Conservation (phyloP, 2,888 invertebrate genomes). For the Oligia fasciuncula region DNA sequence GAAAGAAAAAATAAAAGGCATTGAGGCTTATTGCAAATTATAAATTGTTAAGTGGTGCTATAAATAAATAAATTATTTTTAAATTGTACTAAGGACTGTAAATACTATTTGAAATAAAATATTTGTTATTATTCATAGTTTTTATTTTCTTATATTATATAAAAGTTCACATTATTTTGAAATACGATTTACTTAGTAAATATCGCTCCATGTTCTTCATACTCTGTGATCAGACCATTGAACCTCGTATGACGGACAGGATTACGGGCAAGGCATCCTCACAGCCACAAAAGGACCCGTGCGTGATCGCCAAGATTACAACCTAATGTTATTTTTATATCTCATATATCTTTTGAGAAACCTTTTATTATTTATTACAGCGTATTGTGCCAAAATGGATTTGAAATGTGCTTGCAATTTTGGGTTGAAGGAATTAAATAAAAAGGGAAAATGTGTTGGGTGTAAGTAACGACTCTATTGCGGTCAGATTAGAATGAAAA, state of each 20-base stretch:
- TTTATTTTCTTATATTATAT: not conserved
- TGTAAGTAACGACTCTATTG: not conserved
- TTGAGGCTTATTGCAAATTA: no score
- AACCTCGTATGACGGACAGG: conserved; percentile 51
- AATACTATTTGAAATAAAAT: no score
- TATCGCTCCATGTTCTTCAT: conserved; percentile 18
- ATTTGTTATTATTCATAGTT: no score
- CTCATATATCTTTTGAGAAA: conserved; percentile 52
- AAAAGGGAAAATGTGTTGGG: conserved; percentile 28
- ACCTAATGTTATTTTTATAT: conserved; percentile 59
- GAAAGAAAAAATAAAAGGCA: no score
- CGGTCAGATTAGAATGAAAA: conserved; percentile 10
- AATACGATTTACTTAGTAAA: not conserved
- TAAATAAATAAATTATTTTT: no score
- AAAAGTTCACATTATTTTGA: not conserved
- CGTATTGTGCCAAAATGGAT: conserved; percentile 54
- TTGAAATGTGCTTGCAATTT: conserved; percentile 35
- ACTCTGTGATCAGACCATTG: conserved; percentile 40
- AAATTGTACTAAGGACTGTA: no score
- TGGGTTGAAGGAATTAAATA: conserved; percentile 18
- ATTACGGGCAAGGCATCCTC: conserved; percentile 45
- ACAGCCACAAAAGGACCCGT: conserved; percentile 54
- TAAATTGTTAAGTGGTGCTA: no score
- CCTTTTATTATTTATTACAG: conserved; percentile 59
- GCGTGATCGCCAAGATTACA: conserved; percentile 62